These are phyloP conservation scores for Strigamia transsilvanica DNA, from an alignment of 2,888 invertebrate species.

Conservation along the genomic window DNA sequence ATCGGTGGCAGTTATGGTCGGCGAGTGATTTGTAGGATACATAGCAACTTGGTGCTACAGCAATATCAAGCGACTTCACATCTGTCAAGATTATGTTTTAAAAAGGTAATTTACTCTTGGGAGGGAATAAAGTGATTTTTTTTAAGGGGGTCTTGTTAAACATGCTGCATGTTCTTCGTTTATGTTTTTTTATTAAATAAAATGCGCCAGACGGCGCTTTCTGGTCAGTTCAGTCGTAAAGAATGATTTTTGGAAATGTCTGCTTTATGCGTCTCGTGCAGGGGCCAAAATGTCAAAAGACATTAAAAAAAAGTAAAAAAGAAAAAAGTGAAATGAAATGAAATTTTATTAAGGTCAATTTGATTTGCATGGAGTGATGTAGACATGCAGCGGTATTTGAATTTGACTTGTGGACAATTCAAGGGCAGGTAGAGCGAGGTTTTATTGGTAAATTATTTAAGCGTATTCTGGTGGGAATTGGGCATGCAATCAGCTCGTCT, in stretches of 20 bases:
- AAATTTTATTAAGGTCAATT: background rate
- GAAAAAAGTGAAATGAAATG: too few relatives aligned
- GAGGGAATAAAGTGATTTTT: too few relatives aligned
- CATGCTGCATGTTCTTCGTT: too few relatives aligned
- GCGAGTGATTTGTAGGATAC: constrained; percentile 35
- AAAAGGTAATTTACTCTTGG: constrained; percentile 4
- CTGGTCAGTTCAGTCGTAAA: too few relatives aligned
- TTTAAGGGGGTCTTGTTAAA: too few relatives aligned
- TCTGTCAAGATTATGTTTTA: constrained; percentile 10
- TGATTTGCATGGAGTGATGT: background rate
- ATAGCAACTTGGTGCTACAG: background rate
- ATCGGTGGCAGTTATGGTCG: constrained; percentile 29
- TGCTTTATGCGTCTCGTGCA: too few relatives aligned
- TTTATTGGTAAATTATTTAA: constrained; percentile 13
- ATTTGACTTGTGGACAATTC: background rate
- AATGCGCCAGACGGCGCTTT: too few relatives aligned
- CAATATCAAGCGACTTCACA: background rate
- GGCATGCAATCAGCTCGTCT: background rate
- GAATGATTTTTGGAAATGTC: too few relatives aligned
- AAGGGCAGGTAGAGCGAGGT: background rate
- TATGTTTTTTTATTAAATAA: too few relatives aligned
- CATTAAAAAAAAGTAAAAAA: constrained; percentile 6
- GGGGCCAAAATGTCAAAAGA: background rate
- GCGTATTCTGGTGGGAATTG: background rate
- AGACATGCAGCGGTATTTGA: background rate